A percentile compares a stretch with the other conserved stretches of the same genome.
Conservation (phyloP, 2,113 vertebrate genomes). For the Centropristis striata region DNA sequence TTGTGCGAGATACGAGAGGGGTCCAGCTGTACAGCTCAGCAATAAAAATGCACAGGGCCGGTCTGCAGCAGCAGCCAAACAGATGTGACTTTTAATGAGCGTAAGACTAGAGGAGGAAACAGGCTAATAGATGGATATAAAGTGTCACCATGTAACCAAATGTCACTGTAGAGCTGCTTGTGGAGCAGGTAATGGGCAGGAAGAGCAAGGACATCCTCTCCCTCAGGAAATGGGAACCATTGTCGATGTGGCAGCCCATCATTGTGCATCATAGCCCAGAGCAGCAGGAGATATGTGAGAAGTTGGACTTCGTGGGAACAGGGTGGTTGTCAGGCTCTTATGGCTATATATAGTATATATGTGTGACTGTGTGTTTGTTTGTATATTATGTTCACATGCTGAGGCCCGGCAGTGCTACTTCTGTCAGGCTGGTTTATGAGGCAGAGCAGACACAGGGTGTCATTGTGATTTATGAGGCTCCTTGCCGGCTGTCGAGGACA, state of each 20-base stretch:
- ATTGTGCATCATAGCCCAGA: slow-evolving; percentile 18
- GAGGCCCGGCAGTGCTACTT: slow-evolving; percentile 7
- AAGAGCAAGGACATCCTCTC: slow-evolving; percentile 37
- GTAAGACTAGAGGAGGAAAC: slow-evolving; percentile 73
- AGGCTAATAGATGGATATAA: slow-evolving; percentile 68
- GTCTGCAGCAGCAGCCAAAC: slow-evolving; percentile 60
- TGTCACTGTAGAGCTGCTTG: slow-evolving; percentile 49
- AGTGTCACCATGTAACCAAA: slow-evolving; percentile 64
- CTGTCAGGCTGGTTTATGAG: slow-evolving; percentile 62
- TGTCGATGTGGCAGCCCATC: slow-evolving; percentile 19
- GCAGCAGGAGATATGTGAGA: slow-evolving; percentile 22
- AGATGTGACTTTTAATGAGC: slow-evolving; percentile 80
- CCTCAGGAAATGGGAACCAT: slow-evolving; percentile 37
- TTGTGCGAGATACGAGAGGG: slow-evolving; percentile 34
- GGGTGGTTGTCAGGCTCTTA: slow-evolving; percentile 9
- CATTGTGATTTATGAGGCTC: slow-evolving; percentile 72
- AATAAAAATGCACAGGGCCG: slow-evolving; percentile 42
- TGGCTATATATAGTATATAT: background rate
- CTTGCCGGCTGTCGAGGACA: slow-evolving; percentile 37
- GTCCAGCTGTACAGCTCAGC: slow-evolving; percentile 69
- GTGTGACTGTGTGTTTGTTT: background rate
- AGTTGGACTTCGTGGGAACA: background rate
- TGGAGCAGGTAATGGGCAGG: slow-evolving; percentile 50
- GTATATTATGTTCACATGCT: slow-evolving; percentile 34
- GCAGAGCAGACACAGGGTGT: slow-evolving; percentile 48